A percentile compares a stretch with the other conserved stretches of the same genome.
phyloP scores from a whole-genome alignment of 1,140 invertebrate genomes.

The Paracyclopina nana region DNA sequence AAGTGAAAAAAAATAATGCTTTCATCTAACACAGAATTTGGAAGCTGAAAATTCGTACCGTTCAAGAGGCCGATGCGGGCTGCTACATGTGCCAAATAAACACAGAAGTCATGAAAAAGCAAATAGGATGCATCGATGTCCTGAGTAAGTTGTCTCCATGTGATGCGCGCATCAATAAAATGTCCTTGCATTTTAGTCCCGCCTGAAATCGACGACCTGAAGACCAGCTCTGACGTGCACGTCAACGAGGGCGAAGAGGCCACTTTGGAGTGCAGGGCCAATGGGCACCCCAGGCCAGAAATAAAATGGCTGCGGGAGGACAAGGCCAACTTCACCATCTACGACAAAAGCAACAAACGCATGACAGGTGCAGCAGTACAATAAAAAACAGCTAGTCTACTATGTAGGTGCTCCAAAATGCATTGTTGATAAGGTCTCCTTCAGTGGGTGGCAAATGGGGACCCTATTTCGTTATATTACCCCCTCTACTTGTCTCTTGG shows the following conservation, averaged over 20 bases:
- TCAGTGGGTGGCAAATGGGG: too few species aligned
- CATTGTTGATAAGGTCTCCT: too few species aligned
- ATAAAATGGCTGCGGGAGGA: slow-evolving; percentile 25
- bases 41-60: slow-evolving; percentile 26
- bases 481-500: too few species aligned
- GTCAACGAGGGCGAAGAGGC: slow-evolving; percentile 22
- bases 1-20: too few species aligned
- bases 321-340: slow-evolving; percentile 40
- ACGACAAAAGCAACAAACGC: too few species aligned
- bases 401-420: too few species aligned
- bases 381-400: too few species aligned
- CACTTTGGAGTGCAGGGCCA: slow-evolving; percentile 24
- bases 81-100: slow-evolving; percentile 81
- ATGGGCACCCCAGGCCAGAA: slow-evolving; percentile 26
- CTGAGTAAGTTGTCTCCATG: slow-evolving; percentile 37
- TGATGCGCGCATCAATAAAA: neutral
- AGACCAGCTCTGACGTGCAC: slow-evolving; percentile 21
- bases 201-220: slow-evolving; percentile 25
- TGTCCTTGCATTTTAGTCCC: slow-evolving; percentile 18
- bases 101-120: slow-evolving; percentile 73
- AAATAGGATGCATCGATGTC: slow-evolving; percentile 64
- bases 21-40: slow-evolving; percentile 8
- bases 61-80: slow-evolving; percentile 52
- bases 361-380: too few species aligned
- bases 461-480: too few species aligned